Percentiles rank a stretch among this genome's conserved stretches.
These are phyloP conservation scores for Stichodactyla mertensii DNA, from an alignment of 64 coral and sea anemone genomes.

Conservation along the genomic window DNA sequence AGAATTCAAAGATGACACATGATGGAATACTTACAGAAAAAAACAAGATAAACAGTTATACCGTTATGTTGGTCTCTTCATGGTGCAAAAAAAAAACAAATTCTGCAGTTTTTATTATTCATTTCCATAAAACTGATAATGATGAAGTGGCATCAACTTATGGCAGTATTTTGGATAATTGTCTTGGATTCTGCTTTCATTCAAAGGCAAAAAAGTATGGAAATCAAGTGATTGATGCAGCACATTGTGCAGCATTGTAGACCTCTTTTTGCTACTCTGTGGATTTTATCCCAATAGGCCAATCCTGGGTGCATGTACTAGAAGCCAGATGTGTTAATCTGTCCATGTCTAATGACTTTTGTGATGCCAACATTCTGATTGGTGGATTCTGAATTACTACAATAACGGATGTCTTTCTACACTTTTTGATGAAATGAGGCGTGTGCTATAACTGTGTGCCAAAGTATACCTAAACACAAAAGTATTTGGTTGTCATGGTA, in stretches of 20 bases:
- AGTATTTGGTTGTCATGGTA: not conserved
- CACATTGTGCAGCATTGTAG: not conserved
- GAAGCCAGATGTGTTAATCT: too few relatives aligned
- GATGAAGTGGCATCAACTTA: too few relatives aligned
- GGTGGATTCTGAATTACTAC: not conserved
- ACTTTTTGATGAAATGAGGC: not conserved
- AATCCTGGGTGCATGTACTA: too few relatives aligned
- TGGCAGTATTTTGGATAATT: too few relatives aligned
- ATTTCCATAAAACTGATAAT: too few relatives aligned
- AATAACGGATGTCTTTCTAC: not conserved
- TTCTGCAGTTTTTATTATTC: too few relatives aligned
- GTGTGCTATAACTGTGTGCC: not conserved
- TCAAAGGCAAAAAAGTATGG: too few relatives aligned
- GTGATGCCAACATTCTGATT: not conserved
- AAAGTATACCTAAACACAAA: not conserved
- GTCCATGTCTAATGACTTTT: not conserved
- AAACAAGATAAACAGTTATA: not conserved
- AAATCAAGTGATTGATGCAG: not conserved
- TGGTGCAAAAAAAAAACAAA: too few relatives aligned
- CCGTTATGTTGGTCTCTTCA: too few relatives aligned
- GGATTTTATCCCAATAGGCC: not conserved
- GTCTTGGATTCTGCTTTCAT: too few relatives aligned
- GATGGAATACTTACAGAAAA: not conserved
- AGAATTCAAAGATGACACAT: constrained; percentile 50
- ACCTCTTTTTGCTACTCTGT: not conserved